Evolutionary conservation across 2,797 vertebrate species (phyloP).

Genomic region (Ptychobarbus kaznakovi): DNA sequence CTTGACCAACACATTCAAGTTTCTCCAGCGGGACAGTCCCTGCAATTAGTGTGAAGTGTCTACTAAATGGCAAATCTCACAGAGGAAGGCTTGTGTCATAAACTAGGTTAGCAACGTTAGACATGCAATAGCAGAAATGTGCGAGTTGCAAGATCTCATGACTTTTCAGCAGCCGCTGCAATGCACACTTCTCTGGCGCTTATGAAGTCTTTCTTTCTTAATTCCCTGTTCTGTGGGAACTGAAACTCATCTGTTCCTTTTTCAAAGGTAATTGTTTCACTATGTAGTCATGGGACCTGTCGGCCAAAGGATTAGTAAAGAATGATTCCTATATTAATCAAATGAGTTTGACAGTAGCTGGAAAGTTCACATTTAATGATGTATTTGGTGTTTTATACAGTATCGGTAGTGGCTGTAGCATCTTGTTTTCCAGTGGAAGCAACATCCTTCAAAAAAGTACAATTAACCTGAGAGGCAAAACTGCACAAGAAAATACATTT

Average conservation of each 20-base stretch:
- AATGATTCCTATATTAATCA: background rate
- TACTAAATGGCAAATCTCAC: slow-evolving; percentile 5
- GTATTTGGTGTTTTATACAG: background rate
- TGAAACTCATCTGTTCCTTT: slow-evolving; percentile 53
- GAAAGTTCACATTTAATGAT: background rate
- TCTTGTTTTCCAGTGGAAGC: background rate
- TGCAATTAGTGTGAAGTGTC: background rate
- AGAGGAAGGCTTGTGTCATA: slow-evolving; percentile 16
- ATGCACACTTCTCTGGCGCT: slow-evolving; percentile 32
- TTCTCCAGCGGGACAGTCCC: background rate
- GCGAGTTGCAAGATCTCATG: slow-evolving; percentile 41
- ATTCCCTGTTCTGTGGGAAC: slow-evolving; percentile 52
- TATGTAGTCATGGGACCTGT: slow-evolving; percentile 46
- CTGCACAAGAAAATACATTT: background rate
- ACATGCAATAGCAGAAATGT: slow-evolving; percentile 39
- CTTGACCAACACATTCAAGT: background rate
- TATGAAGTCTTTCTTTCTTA: slow-evolving; percentile 52
- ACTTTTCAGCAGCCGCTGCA: slow-evolving; percentile 25
- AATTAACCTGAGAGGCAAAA: background rate
- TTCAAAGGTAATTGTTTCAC: slow-evolving; percentile 48
- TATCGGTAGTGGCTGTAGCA: background rate
- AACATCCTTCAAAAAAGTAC: background rate
- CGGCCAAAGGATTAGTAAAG: background rate
- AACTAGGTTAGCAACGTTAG: slow-evolving; percentile 15
- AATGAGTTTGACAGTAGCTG: background rate